Evolutionary conservation across 2,888 invertebrate genomes (phyloP), one percentile per base, ranked within the genome.

Genomic region (Ariolimax columbianus): DNA sequence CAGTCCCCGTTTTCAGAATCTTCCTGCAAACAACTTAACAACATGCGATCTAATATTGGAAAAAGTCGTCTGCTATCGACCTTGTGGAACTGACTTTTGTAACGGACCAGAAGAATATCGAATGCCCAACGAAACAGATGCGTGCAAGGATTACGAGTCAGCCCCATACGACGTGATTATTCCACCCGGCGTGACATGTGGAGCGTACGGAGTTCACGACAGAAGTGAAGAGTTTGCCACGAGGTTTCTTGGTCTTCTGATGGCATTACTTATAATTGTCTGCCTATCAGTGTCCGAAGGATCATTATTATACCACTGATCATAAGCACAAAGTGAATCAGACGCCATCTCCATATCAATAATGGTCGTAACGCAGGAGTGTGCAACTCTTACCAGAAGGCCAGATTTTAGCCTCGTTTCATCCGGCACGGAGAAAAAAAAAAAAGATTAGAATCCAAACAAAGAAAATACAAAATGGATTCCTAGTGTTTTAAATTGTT

Each of bases 1-100:
- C 43, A 77, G 77, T 33, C 0, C 43, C 0, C 75, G 77, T 0
- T 83, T 83, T 23, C 0, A 26, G 23, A 33, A 47, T 26, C 14
- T 83, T 4, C 17, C 43, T 7, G 47, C 83, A 1, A 83, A 83
- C 83, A 83, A 83, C 51, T 17, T 30, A 0, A 43, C 77, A 6
- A 83, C 83, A 0, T 83, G 83, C 30, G 77, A 55, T 59, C 51
- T 51, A 4, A 23, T 83, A 23, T 23, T 1, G 1, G 83, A 47
- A 14, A 59, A 66, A 19, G 36, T 83, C 19, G 83, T 83, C 77
- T 83, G 83, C 68, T 83, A 66, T 36, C 17, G 59, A 40, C 77
- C 40, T 26, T 83, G 83, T 36, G 1, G 43, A 0, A 47, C 30
- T 17, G 66, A 83, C 47, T 36, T 47, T 43, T 83, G 83, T 26